A percentile compares a stretch with the other conserved stretches of the same genome.
phyloP scores from a whole-genome alignment of 2,888 invertebrate genomes.

The Cephus pygmeus region DNA sequence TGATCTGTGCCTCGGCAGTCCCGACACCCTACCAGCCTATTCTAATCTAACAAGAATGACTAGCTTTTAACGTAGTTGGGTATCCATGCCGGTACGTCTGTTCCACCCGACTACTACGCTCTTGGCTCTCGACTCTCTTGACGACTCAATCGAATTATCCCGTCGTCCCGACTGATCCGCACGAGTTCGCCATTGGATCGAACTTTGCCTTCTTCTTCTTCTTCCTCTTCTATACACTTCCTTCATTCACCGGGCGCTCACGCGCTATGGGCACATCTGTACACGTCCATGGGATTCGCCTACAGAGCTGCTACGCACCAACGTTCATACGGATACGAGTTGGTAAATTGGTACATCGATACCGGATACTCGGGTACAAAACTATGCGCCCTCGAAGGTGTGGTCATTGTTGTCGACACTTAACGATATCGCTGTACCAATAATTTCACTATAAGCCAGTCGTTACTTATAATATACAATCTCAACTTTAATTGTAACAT shows the following conservation, averaged over 20 bases:
- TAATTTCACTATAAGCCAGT: background rate
- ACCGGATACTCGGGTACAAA: background rate
- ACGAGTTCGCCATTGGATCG: background rate
- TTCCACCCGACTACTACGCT: background rate
- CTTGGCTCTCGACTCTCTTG: conserved; percentile 8
- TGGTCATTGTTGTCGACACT: background rate
- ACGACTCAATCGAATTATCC: conserved; percentile 41
- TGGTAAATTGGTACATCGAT: background rate
- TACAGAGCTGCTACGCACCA: background rate
- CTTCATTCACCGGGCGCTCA: background rate
- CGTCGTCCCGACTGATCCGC: background rate
- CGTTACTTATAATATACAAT: background rate
- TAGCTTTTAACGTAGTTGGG: background rate
- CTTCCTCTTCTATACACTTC: background rate
- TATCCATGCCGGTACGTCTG: background rate
- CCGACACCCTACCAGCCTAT: conserved; percentile 7
- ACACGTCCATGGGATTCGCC: background rate
- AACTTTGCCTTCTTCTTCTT: background rate
- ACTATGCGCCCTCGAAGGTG: background rate
- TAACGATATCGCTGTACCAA: background rate
- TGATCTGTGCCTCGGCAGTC: conserved; percentile 40
- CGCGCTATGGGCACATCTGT: background rate
- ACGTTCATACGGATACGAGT: background rate
- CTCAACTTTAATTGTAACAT: background rate
- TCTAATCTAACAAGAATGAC: background rate